phyloP scores from a whole-genome alignment of 1,140 invertebrate genomes.

The Bicyclus anynana region DNA sequence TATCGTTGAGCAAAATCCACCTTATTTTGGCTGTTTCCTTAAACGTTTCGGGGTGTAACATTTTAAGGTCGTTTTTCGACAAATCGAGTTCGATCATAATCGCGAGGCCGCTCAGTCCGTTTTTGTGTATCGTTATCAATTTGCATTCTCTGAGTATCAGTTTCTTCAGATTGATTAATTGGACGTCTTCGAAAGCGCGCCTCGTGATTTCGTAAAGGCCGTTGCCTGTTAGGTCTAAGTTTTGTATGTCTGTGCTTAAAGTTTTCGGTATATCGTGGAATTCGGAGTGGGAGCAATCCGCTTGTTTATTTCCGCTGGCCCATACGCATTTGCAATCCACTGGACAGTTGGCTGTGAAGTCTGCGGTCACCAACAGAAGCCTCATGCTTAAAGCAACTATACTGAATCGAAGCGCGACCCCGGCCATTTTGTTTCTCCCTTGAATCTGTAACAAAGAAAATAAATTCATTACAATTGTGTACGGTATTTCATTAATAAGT shows the following conservation, averaged over 20 bases:
- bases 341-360: slow-evolving; percentile 71
- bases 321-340: slow-evolving; percentile 86
- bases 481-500: not conserved
- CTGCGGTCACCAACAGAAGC: slow-evolving; percentile 37
- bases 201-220: slow-evolving; percentile 80
- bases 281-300: slow-evolving; percentile 84
- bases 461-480: not conserved
- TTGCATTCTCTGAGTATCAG: slow-evolving; percentile 85
- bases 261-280: slow-evolving; percentile 82
- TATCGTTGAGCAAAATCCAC: slow-evolving; percentile 84
- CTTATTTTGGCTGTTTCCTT: slow-evolving; percentile 82
- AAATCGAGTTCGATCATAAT: slow-evolving; percentile 92
- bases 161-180: slow-evolving; percentile 89
- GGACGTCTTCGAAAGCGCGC: slow-evolving; percentile 83
- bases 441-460: slow-evolving; percentile 55
- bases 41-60: slow-evolving; percentile 85
- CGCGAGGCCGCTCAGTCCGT: slow-evolving; percentile 85
- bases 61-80: slow-evolving; percentile 85
- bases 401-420: slow-evolving; percentile 30
- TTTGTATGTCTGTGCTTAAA: slow-evolving; percentile 86
- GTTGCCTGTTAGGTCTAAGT: slow-evolving; percentile 87
- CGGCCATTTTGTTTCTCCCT: slow-evolving; percentile 44
- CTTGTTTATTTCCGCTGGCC: slow-evolving; percentile 88
- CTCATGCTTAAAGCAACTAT: slow-evolving; percentile 37
- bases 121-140: slow-evolving; percentile 82